A percentile compares a stretch with the other conserved stretches of the same genome.
Evolutionary conservation across 2,888 invertebrate genomes (phyloP).

Genomic region (Metopia argyrocephala): DNA sequence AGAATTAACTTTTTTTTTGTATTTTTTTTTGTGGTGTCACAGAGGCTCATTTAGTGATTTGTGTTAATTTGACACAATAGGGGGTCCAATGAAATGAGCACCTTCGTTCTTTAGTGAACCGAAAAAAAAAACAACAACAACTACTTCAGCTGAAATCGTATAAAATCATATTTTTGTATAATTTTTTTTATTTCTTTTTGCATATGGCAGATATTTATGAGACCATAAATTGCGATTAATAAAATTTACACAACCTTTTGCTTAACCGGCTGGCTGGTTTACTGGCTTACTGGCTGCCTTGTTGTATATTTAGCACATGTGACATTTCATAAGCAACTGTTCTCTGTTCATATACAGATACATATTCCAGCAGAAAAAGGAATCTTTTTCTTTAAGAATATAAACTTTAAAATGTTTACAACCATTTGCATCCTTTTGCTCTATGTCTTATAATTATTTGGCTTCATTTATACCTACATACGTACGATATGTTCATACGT

Average conservation of each 20-base stretch:
- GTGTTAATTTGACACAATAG: conserved; percentile 64
- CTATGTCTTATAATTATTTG: too few relatives aligned
- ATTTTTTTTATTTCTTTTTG: conserved; percentile 42
- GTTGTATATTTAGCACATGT: conserved; percentile 64
- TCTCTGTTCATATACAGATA: too few relatives aligned
- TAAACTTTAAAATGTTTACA: conserved; percentile 29
- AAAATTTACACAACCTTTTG: conserved; percentile 73
- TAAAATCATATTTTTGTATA: conserved; percentile 40
- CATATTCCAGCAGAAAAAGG: conserved; percentile 40
- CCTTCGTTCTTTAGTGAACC: conserved; percentile 48
- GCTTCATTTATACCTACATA: conserved; percentile 18
- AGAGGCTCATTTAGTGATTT: conserved; percentile 62
- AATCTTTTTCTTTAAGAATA: too few relatives aligned
- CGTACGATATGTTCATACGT: background rate
- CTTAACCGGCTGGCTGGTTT: conserved; percentile 57
- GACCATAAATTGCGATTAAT: conserved; percentile 78
- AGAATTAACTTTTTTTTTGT: background rate
- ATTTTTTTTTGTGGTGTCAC: background rate
- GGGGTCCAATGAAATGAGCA: conserved; percentile 54
- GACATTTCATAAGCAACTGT: conserved; percentile 62
- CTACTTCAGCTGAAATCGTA: conserved; percentile 29
- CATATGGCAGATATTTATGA: conserved; percentile 72
- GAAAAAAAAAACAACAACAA: background rate
- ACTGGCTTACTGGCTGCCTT: too few relatives aligned
- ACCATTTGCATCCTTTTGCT: conserved; percentile 41